These are phyloP conservation scores for Cacoxenus indagator DNA, from an alignment of 2,888 invertebrate species.

Conservation along the genomic window DNA sequence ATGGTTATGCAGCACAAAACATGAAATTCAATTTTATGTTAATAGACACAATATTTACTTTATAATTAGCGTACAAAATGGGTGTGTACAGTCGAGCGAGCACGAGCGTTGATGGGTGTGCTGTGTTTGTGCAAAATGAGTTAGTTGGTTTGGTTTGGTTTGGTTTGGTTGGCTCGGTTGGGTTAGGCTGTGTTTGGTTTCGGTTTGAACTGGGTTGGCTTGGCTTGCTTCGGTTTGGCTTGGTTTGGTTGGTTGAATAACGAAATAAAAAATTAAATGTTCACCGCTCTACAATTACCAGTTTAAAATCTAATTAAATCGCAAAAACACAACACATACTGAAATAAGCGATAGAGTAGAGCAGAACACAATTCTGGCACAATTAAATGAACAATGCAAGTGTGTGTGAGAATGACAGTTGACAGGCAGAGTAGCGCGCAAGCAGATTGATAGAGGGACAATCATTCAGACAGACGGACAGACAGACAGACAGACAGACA, in stretches of 20 bases:
- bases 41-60: slow-evolving; percentile 46
- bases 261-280: slow-evolving; percentile 19
- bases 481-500: slow-evolving; percentile 30
- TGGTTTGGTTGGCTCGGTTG: too few relatives aligned
- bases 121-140: too few relatives aligned
- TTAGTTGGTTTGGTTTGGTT: too few relatives aligned
- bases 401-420: slow-evolving; percentile 29
- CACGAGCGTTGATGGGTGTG: neutral
- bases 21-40: slow-evolving; percentile 49
- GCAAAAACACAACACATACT: neutral
- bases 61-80: slow-evolving; percentile 45
- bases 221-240: too few relatives aligned
- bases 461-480: slow-evolving; percentile 8
- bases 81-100: neutral
- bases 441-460: neutral
- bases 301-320: slow-evolving; percentile 61
- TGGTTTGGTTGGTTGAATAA: neutral
- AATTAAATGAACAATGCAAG: slow-evolving; percentile 23
- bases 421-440: slow-evolving; percentile 4
- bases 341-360: slow-evolving; percentile 32
- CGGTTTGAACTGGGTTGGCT: too few relatives aligned
- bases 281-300: slow-evolving; percentile 45
- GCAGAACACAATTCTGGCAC: slow-evolving; percentile 41
- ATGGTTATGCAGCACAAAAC: slow-evolving; percentile 24
- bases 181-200: too few relatives aligned